These are phyloP conservation scores for Pachypeltis micranthus DNA, from an alignment of 1,140 invertebrate genomes.

Conservation along the genomic window DNA sequence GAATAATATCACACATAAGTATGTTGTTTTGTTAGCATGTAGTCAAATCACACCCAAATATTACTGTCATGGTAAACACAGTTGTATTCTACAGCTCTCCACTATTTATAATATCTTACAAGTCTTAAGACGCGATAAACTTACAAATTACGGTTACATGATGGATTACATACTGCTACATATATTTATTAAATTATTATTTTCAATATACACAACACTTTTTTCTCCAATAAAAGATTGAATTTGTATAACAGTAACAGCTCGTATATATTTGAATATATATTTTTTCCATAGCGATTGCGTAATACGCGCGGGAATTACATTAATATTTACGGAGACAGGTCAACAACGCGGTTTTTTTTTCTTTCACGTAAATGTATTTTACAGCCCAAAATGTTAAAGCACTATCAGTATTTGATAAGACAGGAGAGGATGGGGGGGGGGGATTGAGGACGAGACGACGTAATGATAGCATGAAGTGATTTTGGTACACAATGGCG, in stretches of 20 bases:
- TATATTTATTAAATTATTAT: neutral
- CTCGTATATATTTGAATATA: slow-evolving; percentile 1
- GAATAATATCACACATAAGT: slow-evolving; percentile 2
- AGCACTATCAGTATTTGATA: too few relatives aligned
- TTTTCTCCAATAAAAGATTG: slow-evolving; percentile 6
- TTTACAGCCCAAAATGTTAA: too few relatives aligned
- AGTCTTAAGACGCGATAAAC: neutral
- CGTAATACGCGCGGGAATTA: neutral
- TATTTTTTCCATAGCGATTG: neutral
- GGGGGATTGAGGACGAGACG: neutral
- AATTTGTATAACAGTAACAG: slow-evolving; percentile 8
- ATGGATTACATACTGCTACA: too few relatives aligned
- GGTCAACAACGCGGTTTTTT: neutral
- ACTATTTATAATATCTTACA: slow-evolving; percentile 6
- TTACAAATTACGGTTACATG: neutral
- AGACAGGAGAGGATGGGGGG: neutral
- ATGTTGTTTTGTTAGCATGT: neutral
- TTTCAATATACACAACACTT: neutral
- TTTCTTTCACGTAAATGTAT: too few relatives aligned
- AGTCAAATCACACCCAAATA: neutral
- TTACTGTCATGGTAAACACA: neutral
- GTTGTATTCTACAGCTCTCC: neutral
- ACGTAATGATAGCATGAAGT: too few relatives aligned
- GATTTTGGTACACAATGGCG: too few relatives aligned
- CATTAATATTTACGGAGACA: neutral